Evolutionary conservation across 2,797 vertebrate species (phyloP).

Genomic region (Pseudocheirus occidentalis): DNA sequence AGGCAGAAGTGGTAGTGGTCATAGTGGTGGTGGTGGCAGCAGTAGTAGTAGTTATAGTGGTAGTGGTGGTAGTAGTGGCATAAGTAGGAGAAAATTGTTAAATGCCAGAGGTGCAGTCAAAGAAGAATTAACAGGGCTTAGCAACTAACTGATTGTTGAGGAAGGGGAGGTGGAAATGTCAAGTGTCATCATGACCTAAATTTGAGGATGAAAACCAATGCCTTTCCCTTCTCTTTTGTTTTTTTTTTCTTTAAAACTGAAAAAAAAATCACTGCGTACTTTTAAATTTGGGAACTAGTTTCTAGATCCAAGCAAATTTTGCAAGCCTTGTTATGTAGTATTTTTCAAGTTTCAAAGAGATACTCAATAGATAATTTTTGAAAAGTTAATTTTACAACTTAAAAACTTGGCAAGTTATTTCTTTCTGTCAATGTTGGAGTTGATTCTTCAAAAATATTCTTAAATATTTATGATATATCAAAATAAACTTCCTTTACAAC

Average conservation of each 20-base stretch:
- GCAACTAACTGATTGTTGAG: background rate
- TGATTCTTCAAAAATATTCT: slow-evolving; percentile 35
- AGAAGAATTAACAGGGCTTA: background rate
- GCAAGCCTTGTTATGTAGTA: background rate
- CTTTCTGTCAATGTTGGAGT: slow-evolving; percentile 33
- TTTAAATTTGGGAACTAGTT: background rate
- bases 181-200: background rate
- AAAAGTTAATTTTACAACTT: slow-evolving; percentile 38
- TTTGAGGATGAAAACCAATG: background rate
- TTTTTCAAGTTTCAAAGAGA: slow-evolving; percentile 48
- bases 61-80: background rate
- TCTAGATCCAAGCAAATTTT: background rate
- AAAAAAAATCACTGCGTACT: background rate
- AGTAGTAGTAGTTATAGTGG: background rate
- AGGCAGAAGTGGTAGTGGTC: background rate
- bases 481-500: slow-evolving; percentile 22
- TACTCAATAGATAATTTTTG: slow-evolving; percentile 27
- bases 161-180: background rate
- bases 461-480: slow-evolving; percentile 33
- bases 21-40: too few species aligned
- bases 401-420: slow-evolving; percentile 30
- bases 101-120: background rate
- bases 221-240: background rate
- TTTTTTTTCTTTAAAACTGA: background rate
- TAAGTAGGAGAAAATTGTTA: background rate